Evolutionary conservation across 2,888 invertebrate genomes (phyloP), one percentile per base, ranked within the genome.

Genomic region (Psylliodes chrysocephalus): DNA sequence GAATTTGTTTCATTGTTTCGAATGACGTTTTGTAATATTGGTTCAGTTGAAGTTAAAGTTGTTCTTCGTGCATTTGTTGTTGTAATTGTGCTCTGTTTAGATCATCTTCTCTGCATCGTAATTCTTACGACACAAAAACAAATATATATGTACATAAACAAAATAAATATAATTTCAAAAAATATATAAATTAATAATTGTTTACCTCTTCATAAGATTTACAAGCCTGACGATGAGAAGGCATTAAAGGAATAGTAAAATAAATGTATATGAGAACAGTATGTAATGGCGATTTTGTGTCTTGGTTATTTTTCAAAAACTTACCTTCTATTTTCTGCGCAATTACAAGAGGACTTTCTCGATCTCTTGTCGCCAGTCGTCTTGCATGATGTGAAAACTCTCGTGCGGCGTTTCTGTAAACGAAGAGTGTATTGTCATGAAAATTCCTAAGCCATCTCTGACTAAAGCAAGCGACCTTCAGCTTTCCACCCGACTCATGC

Each of bases 301-400:
- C 22, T 4, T 6, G 22, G 22, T 2, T 22, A 6, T 2, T 22
- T 22, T 2, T 22, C n/a, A 22, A 2, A 19, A 2, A 2, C 53
- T 71, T 87, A 96, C 97, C 92, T 96, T 95, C 85, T 98, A 97
- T 86, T 96, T 96, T 84, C 92, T 90, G 82, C 95, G 90, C 77
- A 98, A 87, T 77, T 96, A 96, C 75, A 92, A 87, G 70, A 98
- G 90, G 83, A 96, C 96, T 83, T 94, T 93, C 79, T 96, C 95
- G 77, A 98, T 98, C 84, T 97, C 97, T 53, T 91, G 88, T 77
- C 93, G 89, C 98, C 97, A 98, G 77, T 94, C 94, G 77, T 95
- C 94, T 83, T 97, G 97, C 92, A 96, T 94, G 38, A 93, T 94
- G 84, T 97, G 96, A 86, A 98, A 98, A 64, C 95, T 95, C 83